Evolutionary conservation across 2,797 vertebrate genomes (phyloP).

Genomic region (Rhabdomys pumilio): DNA sequence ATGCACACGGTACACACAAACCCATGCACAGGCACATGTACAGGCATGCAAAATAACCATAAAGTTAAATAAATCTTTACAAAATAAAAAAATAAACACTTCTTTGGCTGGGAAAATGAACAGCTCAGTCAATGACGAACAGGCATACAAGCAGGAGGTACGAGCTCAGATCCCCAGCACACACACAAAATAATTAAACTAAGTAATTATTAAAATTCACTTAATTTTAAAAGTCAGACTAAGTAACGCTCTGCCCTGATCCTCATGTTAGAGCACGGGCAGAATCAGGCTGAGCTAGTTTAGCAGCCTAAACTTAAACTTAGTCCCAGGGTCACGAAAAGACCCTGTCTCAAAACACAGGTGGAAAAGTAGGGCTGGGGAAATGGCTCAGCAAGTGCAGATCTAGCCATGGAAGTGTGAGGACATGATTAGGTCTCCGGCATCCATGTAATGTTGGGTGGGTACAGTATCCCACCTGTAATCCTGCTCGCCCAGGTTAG

Average conservation of each 20-base stretch:
- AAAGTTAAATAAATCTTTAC: background rate
- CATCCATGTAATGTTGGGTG: background rate
- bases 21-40: background rate
- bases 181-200: background rate
- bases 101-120: background rate
- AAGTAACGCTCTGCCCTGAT: background rate
- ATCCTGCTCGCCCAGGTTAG: background rate
- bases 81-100: background rate
- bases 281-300: background rate
- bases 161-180: background rate
- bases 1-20: background rate
- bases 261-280: background rate
- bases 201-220: background rate
- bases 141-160: background rate
- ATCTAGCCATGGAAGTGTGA: background rate
- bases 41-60: background rate
- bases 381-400: background rate
- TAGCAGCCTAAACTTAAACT: background rate
- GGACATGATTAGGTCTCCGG: background rate
- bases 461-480: background rate
- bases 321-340: background rate
- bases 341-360: background rate
- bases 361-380: background rate
- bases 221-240: background rate
- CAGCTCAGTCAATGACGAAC: background rate